phyloP scores from a whole-genome alignment of 1,140 invertebrate species.

The Cherax destructor region DNA sequence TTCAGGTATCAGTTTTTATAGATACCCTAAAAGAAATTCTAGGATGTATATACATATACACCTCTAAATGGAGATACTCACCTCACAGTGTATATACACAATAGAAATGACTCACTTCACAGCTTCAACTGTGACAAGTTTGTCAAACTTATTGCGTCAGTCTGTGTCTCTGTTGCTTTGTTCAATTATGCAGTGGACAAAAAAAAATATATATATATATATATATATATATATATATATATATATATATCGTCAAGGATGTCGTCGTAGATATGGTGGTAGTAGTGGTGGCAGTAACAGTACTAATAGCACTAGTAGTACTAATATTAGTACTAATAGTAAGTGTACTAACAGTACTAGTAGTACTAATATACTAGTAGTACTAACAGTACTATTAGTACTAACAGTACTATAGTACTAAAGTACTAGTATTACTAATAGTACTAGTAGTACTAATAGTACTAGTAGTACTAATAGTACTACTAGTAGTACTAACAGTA shows the following conservation, averaged over 20 bases:
- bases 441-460: neutral
- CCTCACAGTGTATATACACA: neutral
- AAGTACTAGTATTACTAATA: neutral
- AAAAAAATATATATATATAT: slow-evolving; percentile 24
- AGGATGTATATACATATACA: slow-evolving; percentile 4
- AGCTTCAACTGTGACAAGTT: too few relatives aligned
- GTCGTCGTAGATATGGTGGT: neutral
- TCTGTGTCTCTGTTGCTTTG: too few relatives aligned
- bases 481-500: neutral
- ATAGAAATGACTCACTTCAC: too few relatives aligned
- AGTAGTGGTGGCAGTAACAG: neutral
- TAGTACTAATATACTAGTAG: neutral
- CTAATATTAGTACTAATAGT: too few relatives aligned
- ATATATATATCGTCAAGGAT: too few relatives aligned
- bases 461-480: too few relatives aligned
- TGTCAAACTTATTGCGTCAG: too few relatives aligned
- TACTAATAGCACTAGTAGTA: neutral
- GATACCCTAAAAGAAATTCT: neutral
- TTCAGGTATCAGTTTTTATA: neutral
- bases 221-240: slow-evolving; percentile 31
- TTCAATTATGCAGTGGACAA: neutral
- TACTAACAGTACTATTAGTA: neutral
- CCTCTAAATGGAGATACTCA: neutral
- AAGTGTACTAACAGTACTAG: too few relatives aligned
- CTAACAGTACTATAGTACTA: too few relatives aligned